These are phyloP conservation scores for Otis tarda DNA, from an alignment of 2,113 vertebrate genomes.

Conservation along the genomic window DNA sequence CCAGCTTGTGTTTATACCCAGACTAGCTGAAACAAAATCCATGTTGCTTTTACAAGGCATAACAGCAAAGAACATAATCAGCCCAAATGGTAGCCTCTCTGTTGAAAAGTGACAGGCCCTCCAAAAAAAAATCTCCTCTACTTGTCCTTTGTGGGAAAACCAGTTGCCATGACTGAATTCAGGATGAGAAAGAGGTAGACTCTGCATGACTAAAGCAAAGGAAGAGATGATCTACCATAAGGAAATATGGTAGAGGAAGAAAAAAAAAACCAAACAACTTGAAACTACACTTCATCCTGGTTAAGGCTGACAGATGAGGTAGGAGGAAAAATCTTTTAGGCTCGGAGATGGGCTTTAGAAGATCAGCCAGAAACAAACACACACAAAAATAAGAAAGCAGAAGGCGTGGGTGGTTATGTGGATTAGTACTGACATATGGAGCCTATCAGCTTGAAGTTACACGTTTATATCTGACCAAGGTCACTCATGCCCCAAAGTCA, in stretches of 20 bases:
- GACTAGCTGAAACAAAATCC: background rate
- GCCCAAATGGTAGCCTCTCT: background rate
- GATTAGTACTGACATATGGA: slow-evolving; percentile 57
- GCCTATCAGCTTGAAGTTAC: slow-evolving; percentile 55
- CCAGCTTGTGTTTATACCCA: background rate
- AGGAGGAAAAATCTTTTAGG: background rate
- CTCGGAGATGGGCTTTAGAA: background rate
- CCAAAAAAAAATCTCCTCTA: background rate
- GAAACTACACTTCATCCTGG: background rate
- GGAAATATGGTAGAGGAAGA: background rate
- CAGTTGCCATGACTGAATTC: background rate
- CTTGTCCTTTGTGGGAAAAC: background rate
- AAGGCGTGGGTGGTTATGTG: slow-evolving; percentile 42
- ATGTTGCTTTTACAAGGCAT: background rate
- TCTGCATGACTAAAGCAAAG: background rate
- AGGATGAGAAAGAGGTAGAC: background rate
- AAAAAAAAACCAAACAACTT: no score
- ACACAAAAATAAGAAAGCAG: slow-evolving; percentile 40
- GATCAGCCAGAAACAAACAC: slow-evolving; percentile 29
- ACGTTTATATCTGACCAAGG: slow-evolving; percentile 44
- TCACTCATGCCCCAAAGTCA: slow-evolving; percentile 55
- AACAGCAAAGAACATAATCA: background rate
- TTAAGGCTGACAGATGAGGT: background rate
- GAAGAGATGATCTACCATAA: background rate
- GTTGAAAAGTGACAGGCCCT: background rate